Percentiles rank a stretch among this genome's conserved stretches.
These are phyloP conservation scores for Pangasius djambal DNA, from an alignment of 2,797 vertebrate genomes.

Conservation along the genomic window DNA sequence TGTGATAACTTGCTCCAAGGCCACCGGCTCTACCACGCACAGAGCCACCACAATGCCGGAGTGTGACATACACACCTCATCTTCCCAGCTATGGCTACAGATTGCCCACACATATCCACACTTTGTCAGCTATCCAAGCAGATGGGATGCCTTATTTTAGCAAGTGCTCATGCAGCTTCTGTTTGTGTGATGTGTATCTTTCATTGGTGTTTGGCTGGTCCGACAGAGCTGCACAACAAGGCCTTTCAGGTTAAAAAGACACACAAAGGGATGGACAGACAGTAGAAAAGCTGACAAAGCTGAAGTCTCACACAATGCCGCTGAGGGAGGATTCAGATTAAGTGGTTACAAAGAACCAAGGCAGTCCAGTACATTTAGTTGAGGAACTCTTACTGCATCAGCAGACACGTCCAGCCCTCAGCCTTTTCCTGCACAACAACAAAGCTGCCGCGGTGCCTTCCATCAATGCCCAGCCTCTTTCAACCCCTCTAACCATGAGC, in stretches of 20 bases:
- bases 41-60: neutral
- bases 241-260: slow-evolving; percentile 62
- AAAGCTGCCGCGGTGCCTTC: slow-evolving; percentile 24
- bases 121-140: slow-evolving; percentile 62
- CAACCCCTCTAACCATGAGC: slow-evolving; percentile 57
- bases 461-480: slow-evolving; percentile 54
- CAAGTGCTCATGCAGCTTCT: slow-evolving; percentile 52
- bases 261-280: slow-evolving; percentile 68
- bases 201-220: slow-evolving; percentile 72
- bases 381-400: slow-evolving; percentile 54
- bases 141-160: slow-evolving; percentile 70
- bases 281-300: slow-evolving; percentile 72
- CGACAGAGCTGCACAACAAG: slow-evolving; percentile 72
- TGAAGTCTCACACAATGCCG: slow-evolving; percentile 67
- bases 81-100: neutral
- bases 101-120: slow-evolving; percentile 24
- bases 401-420: slow-evolving; percentile 55
- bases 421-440: slow-evolving; percentile 33
- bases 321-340: slow-evolving; percentile 74
- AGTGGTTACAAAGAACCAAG: slow-evolving; percentile 70
- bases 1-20: slow-evolving; percentile 64
- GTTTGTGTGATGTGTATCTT: slow-evolving; percentile 78
- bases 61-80: slow-evolving; percentile 32
- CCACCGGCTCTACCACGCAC: slow-evolving; percentile 47
- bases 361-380: slow-evolving; percentile 33